These are phyloP conservation scores for Temnothorax nylanderi DNA, from an alignment of 1,140 invertebrate species.

Conservation along the genomic window DNA sequence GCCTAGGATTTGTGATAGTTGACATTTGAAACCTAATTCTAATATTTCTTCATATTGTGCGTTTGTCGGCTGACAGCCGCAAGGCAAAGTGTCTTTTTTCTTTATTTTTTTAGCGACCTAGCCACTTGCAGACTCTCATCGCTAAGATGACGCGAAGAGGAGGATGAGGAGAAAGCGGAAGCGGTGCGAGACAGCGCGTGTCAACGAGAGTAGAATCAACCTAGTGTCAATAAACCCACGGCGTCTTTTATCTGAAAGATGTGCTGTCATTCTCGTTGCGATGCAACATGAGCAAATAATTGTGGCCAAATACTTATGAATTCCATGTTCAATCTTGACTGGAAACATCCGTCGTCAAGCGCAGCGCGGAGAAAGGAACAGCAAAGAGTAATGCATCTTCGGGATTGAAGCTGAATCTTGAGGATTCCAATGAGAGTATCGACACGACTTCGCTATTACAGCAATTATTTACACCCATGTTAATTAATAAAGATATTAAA, in stretches of 20 bases:
- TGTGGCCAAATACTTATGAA: conserved; percentile 34
- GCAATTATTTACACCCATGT: not conserved
- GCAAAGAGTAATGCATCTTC: not conserved
- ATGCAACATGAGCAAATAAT: conserved; percentile 29
- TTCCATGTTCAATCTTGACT: not conserved
- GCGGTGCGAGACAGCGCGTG: not conserved
- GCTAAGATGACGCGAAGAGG: not conserved
- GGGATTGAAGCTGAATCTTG: not conserved
- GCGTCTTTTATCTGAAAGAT: conserved; percentile 13
- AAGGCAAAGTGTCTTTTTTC: not conserved
- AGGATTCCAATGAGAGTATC: not conserved
- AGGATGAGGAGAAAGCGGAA: not conserved
- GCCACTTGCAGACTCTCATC: conserved; percentile 57
- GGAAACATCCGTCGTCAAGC: not conserved
- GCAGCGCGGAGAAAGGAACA: not conserved
- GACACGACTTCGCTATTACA: not conserved
- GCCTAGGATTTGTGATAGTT: not conserved
- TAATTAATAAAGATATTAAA: not conserved
- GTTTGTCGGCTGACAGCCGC: not conserved
- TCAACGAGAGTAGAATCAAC: conserved; percentile 12
- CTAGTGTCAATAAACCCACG: conserved; percentile 47
- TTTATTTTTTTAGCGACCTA: conserved; percentile 30
- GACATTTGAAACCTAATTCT: not conserved
- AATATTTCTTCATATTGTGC: not conserved
- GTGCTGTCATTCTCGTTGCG: conserved; percentile 2